These are phyloP conservation scores for Agrenia bidenticulata DNA, from an alignment of 2,888 invertebrate genomes.

Conservation along the genomic window DNA sequence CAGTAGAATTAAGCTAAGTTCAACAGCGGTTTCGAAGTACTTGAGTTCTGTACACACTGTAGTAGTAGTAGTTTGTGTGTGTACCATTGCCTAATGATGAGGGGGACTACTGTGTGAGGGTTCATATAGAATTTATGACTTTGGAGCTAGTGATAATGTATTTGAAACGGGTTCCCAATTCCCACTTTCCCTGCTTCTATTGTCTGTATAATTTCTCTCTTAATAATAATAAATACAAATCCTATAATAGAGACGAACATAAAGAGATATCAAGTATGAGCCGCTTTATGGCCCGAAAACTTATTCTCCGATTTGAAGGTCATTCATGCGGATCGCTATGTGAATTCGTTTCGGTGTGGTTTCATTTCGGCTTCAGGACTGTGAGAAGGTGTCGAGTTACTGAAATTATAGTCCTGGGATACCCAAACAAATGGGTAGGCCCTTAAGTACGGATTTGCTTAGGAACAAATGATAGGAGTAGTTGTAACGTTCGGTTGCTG, in stretches of 20 bases:
- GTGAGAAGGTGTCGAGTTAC: constrained; percentile 11
- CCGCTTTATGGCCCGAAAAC: constrained; percentile 12
- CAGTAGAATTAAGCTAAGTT: too few species aligned
- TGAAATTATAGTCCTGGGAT: background rate
- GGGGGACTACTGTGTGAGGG: too few species aligned
- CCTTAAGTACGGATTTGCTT: too few species aligned
- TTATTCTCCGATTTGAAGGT: constrained; percentile 14
- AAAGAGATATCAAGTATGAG: background rate
- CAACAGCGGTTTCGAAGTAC: too few species aligned
- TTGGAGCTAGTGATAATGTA: too few species aligned
- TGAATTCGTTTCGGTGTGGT: constrained; percentile 16
- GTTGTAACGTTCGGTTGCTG: too few species aligned
- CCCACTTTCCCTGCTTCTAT: background rate
- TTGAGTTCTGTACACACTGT: too few species aligned
- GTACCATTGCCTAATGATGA: too few species aligned
- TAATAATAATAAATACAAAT: constrained; percentile 2
- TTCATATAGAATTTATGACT: too few species aligned
- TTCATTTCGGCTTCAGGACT: background rate
- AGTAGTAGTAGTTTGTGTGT: too few species aligned
- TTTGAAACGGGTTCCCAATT: background rate
- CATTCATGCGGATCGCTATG: constrained; percentile 16
- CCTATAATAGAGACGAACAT: background rate
- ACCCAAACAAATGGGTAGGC: too few species aligned
- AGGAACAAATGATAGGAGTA: too few species aligned
- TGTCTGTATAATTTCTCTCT: constrained; percentile 9